Conservation (phyloP, 2,888 invertebrate species). For the Digitonthophagus gazella region DNA sequence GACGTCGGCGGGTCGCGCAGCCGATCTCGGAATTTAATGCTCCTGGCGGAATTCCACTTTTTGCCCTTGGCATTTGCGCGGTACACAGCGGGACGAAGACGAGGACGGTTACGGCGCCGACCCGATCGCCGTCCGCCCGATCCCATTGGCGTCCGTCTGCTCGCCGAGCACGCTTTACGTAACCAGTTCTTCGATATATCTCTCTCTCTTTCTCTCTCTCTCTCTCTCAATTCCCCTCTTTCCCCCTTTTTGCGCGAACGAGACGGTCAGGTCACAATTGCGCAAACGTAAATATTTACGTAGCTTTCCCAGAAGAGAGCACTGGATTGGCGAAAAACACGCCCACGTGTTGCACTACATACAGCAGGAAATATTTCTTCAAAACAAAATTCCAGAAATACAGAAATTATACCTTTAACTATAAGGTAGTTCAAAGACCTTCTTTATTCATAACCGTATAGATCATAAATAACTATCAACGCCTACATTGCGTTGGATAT, state of each 20-base stretch:
- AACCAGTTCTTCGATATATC: background rate
- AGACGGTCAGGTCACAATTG: background rate
- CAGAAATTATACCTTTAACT: too few relatives aligned
- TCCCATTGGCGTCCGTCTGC: background rate
- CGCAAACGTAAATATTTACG: background rate
- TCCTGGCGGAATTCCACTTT: slow-evolving; percentile 19
- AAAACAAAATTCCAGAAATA: too few relatives aligned
- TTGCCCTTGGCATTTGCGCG: slow-evolving; percentile 24
- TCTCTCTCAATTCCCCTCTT: background rate
- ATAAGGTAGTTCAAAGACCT: too few relatives aligned
- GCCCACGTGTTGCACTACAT: background rate
- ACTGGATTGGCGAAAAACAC: background rate
- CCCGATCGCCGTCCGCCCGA: slow-evolving; percentile 7
- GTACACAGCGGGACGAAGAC: background rate
- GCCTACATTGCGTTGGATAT: too few relatives aligned
- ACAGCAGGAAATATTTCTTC: too few relatives aligned
- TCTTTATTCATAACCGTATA: too few relatives aligned
- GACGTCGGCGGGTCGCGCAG: background rate
- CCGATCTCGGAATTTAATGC: slow-evolving; percentile 20
- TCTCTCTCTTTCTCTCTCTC: background rate
- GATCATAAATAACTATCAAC: too few relatives aligned
- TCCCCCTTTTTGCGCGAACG: background rate
- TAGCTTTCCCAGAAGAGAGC: background rate
- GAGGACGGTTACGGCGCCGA: slow-evolving; percentile 17
- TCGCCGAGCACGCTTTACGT: background rate